phyloP scores from a whole-genome alignment of 2,888 invertebrate genomes.

The Drosophila nr. perissopoda region DNA sequence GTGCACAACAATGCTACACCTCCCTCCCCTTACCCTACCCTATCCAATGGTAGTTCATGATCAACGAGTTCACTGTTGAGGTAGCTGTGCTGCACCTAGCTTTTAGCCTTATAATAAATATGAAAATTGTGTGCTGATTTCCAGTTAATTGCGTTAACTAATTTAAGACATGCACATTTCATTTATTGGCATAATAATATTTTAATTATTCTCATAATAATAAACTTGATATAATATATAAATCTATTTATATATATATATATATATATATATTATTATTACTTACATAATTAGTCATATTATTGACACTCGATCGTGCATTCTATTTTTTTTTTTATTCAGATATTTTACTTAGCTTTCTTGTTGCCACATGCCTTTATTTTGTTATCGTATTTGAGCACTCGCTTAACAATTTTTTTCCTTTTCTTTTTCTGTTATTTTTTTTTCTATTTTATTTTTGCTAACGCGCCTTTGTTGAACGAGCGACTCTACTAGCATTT shows the following conservation, averaged over 20 bases:
- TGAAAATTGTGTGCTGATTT: constrained; percentile 27
- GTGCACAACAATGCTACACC: not conserved
- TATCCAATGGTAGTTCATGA: constrained; percentile 16
- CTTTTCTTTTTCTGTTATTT: constrained; percentile 28
- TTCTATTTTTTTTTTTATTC: constrained; percentile 1
- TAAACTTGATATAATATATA: not conserved
- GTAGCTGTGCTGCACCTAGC: constrained; percentile 43
- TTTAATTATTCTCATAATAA: not conserved
- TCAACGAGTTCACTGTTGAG: constrained; percentile 28
- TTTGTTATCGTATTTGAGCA: constrained; percentile 30
- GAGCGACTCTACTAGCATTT: constrained; percentile 22
- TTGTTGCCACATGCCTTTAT: constrained; percentile 35
- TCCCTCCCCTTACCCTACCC: not conserved
- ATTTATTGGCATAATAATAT: not conserved
- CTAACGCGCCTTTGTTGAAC: constrained; percentile 55
- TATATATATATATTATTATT: not conserved
- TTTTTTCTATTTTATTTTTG: constrained; percentile 27
- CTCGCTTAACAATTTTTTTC: constrained; percentile 22
- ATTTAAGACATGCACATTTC: constrained; percentile 1
- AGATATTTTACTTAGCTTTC: constrained; percentile 1
- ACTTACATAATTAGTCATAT: constrained; percentile 51
- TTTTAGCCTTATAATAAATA: constrained; percentile 15
- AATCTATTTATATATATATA: not conserved
- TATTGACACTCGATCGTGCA: constrained; percentile 25
- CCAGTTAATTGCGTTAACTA: constrained; percentile 19